Conservation (phyloP, 2,113 vertebrate species). For the Melanotaenia duboulayi region DNA sequence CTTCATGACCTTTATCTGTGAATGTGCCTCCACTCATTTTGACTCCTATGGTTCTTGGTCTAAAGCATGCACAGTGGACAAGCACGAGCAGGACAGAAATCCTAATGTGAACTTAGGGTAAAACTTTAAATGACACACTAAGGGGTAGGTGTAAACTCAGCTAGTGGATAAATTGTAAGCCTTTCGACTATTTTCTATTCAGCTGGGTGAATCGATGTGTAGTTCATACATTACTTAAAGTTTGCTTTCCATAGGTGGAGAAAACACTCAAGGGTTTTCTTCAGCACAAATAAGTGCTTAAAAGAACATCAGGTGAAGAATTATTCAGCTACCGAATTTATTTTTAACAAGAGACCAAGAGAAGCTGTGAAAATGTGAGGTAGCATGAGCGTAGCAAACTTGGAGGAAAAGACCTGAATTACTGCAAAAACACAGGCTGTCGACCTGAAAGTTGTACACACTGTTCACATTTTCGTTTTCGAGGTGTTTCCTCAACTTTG, state of each 20-base stretch:
- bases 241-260: not conserved
- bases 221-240: slow-evolving; percentile 15
- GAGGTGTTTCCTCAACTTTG: too few species aligned
- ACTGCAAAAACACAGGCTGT: slow-evolving; percentile 15
- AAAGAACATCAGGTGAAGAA: not conserved
- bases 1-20: not conserved
- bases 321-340: not conserved
- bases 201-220: not conserved
- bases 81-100: slow-evolving; percentile 20
- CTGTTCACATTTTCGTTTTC: too few species aligned
- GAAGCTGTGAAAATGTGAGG: slow-evolving; percentile 10
- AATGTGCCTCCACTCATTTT: not conserved
- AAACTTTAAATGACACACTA: slow-evolving; percentile 6
- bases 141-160: not conserved
- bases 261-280: not conserved
- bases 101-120: not conserved
- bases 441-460: not conserved
- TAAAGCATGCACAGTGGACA: slow-evolving; percentile 1
- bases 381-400: not conserved
- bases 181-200: slow-evolving; percentile 18
- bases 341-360: slow-evolving; percentile 1
- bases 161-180: slow-evolving; percentile 1
- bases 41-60: slow-evolving; percentile 3
- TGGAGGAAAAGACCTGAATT: not conserved
- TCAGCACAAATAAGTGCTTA: not conserved